Conservation (phyloP, 2,888 invertebrate species). For the Ophion slaviceki region DNA sequence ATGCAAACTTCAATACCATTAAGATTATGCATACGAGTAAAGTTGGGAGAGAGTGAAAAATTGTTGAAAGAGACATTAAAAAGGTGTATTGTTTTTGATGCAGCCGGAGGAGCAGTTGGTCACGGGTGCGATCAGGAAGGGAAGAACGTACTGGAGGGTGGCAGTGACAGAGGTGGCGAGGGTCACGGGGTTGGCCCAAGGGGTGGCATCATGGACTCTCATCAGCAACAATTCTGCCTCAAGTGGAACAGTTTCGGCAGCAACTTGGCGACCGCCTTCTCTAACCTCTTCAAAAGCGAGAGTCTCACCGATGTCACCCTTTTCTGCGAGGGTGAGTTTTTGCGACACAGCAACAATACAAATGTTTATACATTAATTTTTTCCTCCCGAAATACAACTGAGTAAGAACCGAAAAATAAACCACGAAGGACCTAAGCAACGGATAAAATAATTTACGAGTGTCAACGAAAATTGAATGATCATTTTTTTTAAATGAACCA, state of each 20-base stretch:
- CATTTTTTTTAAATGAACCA: too few species aligned
- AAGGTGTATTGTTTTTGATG: constrained; percentile 1
- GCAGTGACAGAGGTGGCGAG: constrained; percentile 80
- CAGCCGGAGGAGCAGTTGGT: constrained; percentile 82
- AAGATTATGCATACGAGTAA: too few species aligned
- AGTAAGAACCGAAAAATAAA: too few species aligned
- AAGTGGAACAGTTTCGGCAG: constrained; percentile 98
- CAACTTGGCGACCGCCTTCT: constrained; percentile 96
- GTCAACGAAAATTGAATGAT: too few species aligned
- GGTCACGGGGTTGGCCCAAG: constrained; percentile 79
- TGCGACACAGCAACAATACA: not conserved
- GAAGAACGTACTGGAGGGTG: constrained; percentile 79
- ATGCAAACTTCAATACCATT: too few species aligned
- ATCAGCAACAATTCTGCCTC: constrained; percentile 96
- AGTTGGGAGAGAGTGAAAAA: not conserved
- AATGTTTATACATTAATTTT: not conserved
- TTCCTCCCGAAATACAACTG: not conserved
- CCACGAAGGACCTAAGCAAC: too few species aligned
- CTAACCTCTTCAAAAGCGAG: constrained; percentile 96
- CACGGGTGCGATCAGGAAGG: constrained; percentile 81
- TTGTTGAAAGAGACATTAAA: not conserved
- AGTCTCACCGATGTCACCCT: constrained; percentile 96
- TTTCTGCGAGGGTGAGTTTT: constrained; percentile 95
- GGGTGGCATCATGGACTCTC: constrained; percentile 94
- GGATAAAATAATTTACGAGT: too few species aligned